Evolutionary conservation across 2,113 vertebrate genomes (phyloP), one percentile per base, ranked within the genome.

Genomic region (Poeciliopsis prolifica): DNA sequence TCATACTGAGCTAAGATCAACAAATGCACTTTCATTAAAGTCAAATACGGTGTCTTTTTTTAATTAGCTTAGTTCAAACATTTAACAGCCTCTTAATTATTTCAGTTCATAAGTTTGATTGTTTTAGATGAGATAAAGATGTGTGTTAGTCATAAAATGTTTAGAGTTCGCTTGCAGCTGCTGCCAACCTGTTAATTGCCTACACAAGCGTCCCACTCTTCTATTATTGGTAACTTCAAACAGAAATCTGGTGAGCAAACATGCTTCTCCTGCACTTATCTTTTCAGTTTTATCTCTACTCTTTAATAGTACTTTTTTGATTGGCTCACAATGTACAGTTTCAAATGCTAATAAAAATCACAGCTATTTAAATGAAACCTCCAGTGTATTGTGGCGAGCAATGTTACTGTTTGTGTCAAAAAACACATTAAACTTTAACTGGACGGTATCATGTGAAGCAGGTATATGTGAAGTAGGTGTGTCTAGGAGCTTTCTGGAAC

Each of bases 151-250:
- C 13, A 7, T 62, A 17, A 29, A 30, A 62, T 14, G 28, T 17
- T 17, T 6, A 5, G 14, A 8, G 61, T 31, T 6, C 30, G 1
- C 61, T 10, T 62, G 61, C 61, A 62, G 61, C 61, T 62, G 26
- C 61, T 29, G 28, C 61, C 61, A 28, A 19, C 14, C 22, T 67
- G 35, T 44, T n/a, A 58, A 58, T 58, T 58, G 51, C 51, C 51
- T n/a, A 11, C 19, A 24, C 9, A 24, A 58, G 51, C 51, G 1
- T 58, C 51, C 51, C 51, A 58, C 51, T 58, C 51, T n/a, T n/a
- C 51, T 58, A 58, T 58, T 58, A 58, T 58, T 58, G 51, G 51
- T 58, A 58, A 58, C 51, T n/a, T n/a, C 51, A 58, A n/a, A 58
- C 24, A n/a, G 51, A n/a, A 58, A 58, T 58, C 51, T 58, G 15